Percentiles rank a stretch among this genome's conserved stretches.
These are phyloP conservation scores for Drosophila santomea DNA, from an alignment of 1,140 invertebrate species.

Conservation along the genomic window DNA sequence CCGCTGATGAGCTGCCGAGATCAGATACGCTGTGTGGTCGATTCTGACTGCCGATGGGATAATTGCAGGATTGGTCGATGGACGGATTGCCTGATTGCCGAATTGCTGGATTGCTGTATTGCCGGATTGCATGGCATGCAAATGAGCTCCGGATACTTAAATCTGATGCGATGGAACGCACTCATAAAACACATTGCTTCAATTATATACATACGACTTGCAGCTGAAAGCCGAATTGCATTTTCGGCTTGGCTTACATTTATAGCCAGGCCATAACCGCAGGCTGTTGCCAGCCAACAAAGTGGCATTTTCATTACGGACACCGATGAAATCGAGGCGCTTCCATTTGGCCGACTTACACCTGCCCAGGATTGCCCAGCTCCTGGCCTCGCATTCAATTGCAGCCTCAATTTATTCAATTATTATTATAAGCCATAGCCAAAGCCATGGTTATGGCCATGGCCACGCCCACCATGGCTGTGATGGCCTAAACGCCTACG, in stretches of 20 bases:
- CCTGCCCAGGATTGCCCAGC: constrained; percentile 31
- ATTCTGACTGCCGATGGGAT: constrained; percentile 43
- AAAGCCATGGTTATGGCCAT: not conserved
- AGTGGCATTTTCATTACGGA: constrained; percentile 55
- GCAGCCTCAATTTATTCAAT: constrained; percentile 71
- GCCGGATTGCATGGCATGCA: constrained; percentile 32
- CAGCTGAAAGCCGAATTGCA: constrained; percentile 36
- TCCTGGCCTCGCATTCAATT: constrained; percentile 29
- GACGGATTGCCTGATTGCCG: not conserved
- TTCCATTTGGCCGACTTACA: constrained; percentile 64
- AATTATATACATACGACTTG: constrained; percentile 17
- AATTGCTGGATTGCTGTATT: constrained; percentile 1
- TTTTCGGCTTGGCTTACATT: constrained; percentile 13
- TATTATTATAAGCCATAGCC: constrained; percentile 73
- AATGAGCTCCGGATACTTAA: constrained; percentile 37
- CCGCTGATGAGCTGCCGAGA: constrained; percentile 13
- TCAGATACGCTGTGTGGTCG: constrained; percentile 58
- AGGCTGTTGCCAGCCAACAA: constrained; percentile 32
- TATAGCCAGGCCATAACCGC: constrained; percentile 42
- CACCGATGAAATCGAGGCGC: constrained; percentile 13
- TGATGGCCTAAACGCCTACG: constrained; percentile 8
- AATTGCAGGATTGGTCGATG: constrained; percentile 29
- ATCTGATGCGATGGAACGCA: constrained; percentile 28
- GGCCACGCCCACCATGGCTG: constrained; percentile 10
- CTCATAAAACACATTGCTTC: constrained; percentile 25